A percentile compares a stretch with the other conserved stretches of the same genome.
phyloP scores from a whole-genome alignment of 2,888 invertebrate genomes.

The Linnaemya tessellans region DNA sequence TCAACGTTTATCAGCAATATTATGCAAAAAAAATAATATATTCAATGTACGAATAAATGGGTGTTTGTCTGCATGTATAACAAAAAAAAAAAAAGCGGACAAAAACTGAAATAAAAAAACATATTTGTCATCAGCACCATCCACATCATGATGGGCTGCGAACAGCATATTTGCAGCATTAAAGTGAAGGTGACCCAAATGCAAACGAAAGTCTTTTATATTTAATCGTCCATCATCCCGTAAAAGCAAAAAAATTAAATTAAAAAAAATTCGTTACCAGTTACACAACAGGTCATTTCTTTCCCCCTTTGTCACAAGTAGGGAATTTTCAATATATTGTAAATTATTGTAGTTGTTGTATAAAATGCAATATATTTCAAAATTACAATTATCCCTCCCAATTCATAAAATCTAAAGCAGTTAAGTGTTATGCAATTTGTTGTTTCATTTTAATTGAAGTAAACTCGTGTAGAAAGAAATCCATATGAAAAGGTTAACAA shows the following conservation, averaged over 20 bases:
- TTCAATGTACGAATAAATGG: not conserved
- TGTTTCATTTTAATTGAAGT: not conserved
- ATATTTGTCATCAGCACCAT: conserved; percentile 19
- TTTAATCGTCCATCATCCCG: conserved; percentile 29
- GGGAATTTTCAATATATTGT: not conserved
- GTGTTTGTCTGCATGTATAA: conserved; percentile 14
- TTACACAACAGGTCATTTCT: not conserved
- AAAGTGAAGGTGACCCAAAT: conserved; percentile 67
- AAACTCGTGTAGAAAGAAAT: not conserved
- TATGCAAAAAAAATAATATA: conserved; percentile 52
- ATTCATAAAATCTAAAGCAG: too few relatives aligned
- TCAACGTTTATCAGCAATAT: conserved; percentile 28
- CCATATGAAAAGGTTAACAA: not conserved
- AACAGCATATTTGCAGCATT: conserved; percentile 30
- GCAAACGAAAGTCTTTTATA: conserved; percentile 64
- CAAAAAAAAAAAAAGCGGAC: not conserved
- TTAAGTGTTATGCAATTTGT: not conserved
- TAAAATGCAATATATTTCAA: not conserved
- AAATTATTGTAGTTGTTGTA: not conserved
- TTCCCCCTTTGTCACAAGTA: not conserved
- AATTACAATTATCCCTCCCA: too few relatives aligned
- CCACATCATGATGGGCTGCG: conserved; percentile 1
- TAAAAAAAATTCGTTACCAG: not conserved
- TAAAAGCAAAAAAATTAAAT: too few relatives aligned
- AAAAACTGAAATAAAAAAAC: conserved; percentile 1